These are phyloP conservation scores for Globia sparganii DNA, from an alignment of 2,888 invertebrate genomes.

Conservation along the genomic window DNA sequence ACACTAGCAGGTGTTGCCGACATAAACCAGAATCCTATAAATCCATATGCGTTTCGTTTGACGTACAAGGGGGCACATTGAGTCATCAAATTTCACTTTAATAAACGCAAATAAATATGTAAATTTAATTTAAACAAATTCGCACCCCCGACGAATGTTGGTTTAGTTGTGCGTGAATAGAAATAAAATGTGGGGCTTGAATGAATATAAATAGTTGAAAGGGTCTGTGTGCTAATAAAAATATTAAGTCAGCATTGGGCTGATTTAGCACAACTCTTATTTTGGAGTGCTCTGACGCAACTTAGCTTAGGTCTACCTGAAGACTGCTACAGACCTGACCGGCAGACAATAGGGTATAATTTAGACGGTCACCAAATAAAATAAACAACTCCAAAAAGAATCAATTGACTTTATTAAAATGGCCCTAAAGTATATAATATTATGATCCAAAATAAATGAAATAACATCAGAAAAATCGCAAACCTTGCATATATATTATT, in stretches of 20 bases:
- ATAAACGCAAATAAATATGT: constrained; percentile 85
- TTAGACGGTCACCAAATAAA: too few species aligned
- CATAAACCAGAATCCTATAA: constrained; percentile 62
- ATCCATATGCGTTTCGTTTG: constrained; percentile 50
- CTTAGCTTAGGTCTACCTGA: not conserved
- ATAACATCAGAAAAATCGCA: too few species aligned
- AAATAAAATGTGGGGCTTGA: constrained; percentile 63
- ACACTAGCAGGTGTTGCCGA: constrained; percentile 61
- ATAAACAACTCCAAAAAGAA: too few species aligned
- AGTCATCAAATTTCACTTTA: constrained; percentile 83
- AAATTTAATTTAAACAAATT: constrained; percentile 72
- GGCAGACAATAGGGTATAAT: too few species aligned
- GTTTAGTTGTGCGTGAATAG: constrained; percentile 68
- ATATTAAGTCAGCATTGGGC: constrained; percentile 49
- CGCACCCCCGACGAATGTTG: constrained; percentile 52
- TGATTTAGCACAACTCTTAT: constrained; percentile 24
- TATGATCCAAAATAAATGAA: too few species aligned
- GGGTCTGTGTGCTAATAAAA: constrained; percentile 60
- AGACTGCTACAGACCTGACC: not conserved
- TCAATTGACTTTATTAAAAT: too few species aligned
- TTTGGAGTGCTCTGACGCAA: not conserved
- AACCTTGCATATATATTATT: too few species aligned
- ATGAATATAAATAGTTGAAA: constrained; percentile 48
- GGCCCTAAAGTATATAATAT: too few species aligned
- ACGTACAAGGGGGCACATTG: constrained; percentile 65